phyloP scores from a whole-genome alignment of 2,797 vertebrate species.

The Diplodus puntazzo region DNA sequence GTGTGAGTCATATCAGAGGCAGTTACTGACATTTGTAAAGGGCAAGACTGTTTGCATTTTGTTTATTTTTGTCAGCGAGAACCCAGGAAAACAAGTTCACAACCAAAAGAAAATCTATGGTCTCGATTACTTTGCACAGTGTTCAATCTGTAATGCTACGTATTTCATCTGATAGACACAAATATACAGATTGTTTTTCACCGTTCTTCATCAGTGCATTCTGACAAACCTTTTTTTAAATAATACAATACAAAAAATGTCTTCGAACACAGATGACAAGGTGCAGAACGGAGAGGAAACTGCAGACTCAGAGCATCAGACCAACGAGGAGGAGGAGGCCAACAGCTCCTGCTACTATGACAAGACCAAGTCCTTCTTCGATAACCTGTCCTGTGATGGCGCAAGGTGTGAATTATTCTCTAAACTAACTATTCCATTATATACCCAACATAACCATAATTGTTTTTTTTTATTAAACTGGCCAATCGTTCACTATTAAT shows the following conservation, averaged over 20 bases:
- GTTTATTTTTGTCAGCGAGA: not conserved
- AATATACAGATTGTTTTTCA: not conserved
- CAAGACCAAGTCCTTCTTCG: conserved; percentile 99
- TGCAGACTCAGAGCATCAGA: conserved; percentile 92
- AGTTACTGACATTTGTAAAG: not conserved
- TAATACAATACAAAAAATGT: too few relatives aligned
- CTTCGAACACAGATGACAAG: conserved; percentile 89
- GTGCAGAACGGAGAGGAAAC: conserved; percentile 94
- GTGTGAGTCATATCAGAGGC: not conserved
- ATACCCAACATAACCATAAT: too few relatives aligned
- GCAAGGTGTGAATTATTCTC: conserved; percentile 77
- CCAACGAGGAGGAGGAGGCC: conserved; percentile 88
- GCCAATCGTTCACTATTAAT: not conserved
- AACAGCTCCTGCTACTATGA: conserved; percentile 93
- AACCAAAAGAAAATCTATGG: not conserved
- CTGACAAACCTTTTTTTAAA: too few relatives aligned
- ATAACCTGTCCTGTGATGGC: conserved; percentile 97
- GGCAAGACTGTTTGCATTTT: not conserved
- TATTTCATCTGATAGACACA: not conserved
- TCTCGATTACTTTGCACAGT: not conserved
- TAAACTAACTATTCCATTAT: not conserved
- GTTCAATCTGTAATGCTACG: not conserved
- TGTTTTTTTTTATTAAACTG: not conserved
- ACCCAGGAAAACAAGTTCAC: not conserved
- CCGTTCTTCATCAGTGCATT: not conserved